Conservation (phyloP, 1,140 invertebrate genomes). For the Micrasema longulum region DNA sequence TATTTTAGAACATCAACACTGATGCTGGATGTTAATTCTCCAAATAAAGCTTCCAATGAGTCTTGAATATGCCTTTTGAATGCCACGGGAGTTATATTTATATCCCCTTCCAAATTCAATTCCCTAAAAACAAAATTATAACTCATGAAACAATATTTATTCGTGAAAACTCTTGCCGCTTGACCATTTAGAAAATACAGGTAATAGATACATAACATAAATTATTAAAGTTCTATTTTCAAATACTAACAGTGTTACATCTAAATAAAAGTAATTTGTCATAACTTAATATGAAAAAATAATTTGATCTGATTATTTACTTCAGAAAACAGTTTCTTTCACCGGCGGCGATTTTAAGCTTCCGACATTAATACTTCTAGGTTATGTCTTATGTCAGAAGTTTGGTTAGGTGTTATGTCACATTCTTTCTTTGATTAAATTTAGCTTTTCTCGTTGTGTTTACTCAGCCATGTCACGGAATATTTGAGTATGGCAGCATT, state of each 20-base stretch:
- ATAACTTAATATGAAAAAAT: slow-evolving; percentile 51
- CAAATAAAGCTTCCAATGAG: slow-evolving; percentile 69
- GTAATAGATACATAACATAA: slow-evolving; percentile 11
- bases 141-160: no score
- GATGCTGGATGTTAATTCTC: slow-evolving; percentile 69
- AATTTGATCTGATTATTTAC: neutral
- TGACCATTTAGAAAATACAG: no score
- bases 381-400: slow-evolving; percentile 16
- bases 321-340: no score
- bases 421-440: neutral
- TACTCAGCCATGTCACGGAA: no score
- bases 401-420: neutral
- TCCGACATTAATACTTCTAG: slow-evolving; percentile 29
- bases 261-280: slow-evolving; percentile 59
- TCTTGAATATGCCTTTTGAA: slow-evolving; percentile 71
- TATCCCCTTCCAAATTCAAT: slow-evolving; percentile 59
- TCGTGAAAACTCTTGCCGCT: no score
- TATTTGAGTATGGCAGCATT: no score
- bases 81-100: slow-evolving; percentile 62
- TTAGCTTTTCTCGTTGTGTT: neutral
- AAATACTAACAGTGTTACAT: slow-evolving; percentile 63
- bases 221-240: slow-evolving; percentile 19
- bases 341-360: slow-evolving; percentile 17
- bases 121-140: slow-evolving; percentile 68
- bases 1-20: slow-evolving; percentile 73